phyloP scores from a whole-genome alignment of 2,888 invertebrate genomes.

The Cotesia congregata region DNA sequence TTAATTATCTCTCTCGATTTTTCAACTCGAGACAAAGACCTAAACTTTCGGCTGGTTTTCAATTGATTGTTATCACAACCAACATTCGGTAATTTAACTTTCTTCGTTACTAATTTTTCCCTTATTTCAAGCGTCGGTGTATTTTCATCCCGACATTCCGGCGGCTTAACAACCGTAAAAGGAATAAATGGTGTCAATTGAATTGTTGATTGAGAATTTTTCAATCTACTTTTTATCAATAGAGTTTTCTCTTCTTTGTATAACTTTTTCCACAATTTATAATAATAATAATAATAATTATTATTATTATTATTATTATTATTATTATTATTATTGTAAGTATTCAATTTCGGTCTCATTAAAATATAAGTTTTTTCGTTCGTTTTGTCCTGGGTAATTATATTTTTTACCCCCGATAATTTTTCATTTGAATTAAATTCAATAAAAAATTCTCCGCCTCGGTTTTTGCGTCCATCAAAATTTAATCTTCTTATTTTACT shows the following conservation, averaged over 20 bases:
- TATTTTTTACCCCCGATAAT: slow-evolving; percentile 37
- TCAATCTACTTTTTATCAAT: slow-evolving; percentile 54
- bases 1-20: background rate
- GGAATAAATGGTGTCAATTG: slow-evolving; percentile 31
- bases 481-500: background rate
- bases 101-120: too few relatives aligned
- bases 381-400: slow-evolving; percentile 43
- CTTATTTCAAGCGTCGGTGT: slow-evolving; percentile 35
- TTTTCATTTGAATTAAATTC: slow-evolving; percentile 3
- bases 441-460: background rate
- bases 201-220: slow-evolving; percentile 42
- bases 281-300: background rate
- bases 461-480: background rate
- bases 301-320: too few relatives aligned
- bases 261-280: slow-evolving; percentile 37
- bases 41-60: slow-evolving; percentile 45
- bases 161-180: slow-evolving; percentile 34
- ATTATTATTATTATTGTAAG: background rate
- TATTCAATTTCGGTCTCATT: slow-evolving; percentile 30
- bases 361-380: slow-evolving; percentile 43
- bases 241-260: slow-evolving; percentile 48
- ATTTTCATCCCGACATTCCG: slow-evolving; percentile 36
- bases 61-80: slow-evolving; percentile 42
- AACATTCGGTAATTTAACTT: slow-evolving; percentile 30
- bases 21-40: slow-evolving; percentile 34